phyloP scores from a whole-genome alignment of 1,140 invertebrate genomes.

The Heliconius congener region DNA sequence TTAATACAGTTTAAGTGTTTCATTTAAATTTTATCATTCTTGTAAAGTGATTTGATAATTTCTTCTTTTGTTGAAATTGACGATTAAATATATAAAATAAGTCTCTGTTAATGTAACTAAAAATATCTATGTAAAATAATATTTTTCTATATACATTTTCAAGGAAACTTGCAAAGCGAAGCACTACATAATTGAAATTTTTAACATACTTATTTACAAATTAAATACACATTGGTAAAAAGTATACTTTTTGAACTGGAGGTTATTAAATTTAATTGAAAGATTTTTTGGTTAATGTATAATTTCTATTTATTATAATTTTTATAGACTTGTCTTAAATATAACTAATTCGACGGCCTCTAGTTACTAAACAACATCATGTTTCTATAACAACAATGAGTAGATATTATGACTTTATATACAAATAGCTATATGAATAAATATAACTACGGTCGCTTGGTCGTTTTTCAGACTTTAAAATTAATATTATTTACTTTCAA shows the following conservation, averaged over 20 bases:
- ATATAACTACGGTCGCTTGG: slow-evolving; percentile 43
- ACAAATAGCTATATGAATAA: slow-evolving; percentile 50
- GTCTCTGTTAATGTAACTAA: too few species aligned
- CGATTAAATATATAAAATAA: too few species aligned
- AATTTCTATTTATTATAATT: slow-evolving; percentile 72
- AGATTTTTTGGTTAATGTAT: slow-evolving; percentile 37
- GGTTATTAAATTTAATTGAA: neutral
- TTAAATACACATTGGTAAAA: too few species aligned
- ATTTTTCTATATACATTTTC: too few species aligned
- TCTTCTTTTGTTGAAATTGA: too few species aligned
- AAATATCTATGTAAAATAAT: too few species aligned
- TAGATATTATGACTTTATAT: slow-evolving; percentile 64
- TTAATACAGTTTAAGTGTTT: too few species aligned
- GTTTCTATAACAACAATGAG: slow-evolving; percentile 67
- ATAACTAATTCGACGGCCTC: slow-evolving; percentile 53
- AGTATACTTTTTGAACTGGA: neutral
- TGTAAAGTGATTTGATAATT: too few species aligned
- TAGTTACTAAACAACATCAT: slow-evolving; percentile 73
- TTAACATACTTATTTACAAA: too few species aligned
- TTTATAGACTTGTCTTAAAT: slow-evolving; percentile 58
- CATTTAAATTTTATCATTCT: too few species aligned
- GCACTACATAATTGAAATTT: too few species aligned
- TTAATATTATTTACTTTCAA: slow-evolving; percentile 34
- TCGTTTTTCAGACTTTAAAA: slow-evolving; percentile 48
- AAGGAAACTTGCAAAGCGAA: too few species aligned